Conservation (phyloP, 2,888 invertebrate species). For the Acrocyrtus sp. region DNA sequence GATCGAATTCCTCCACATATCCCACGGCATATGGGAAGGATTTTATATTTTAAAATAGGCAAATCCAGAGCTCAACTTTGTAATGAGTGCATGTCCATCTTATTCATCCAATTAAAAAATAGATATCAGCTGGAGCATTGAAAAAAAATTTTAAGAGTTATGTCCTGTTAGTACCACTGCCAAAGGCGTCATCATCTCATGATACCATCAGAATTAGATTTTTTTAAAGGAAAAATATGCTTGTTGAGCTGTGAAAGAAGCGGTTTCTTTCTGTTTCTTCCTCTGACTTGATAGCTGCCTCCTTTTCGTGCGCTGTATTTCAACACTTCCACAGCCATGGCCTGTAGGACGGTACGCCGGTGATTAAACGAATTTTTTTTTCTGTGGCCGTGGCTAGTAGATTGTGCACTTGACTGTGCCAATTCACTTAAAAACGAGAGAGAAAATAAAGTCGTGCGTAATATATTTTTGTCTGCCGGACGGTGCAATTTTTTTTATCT, state of each 20-base stretch:
- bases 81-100: too few species aligned
- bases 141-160: not conserved
- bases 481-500: too few species aligned
- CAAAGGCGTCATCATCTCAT: constrained; percentile 32
- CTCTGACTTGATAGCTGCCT: not conserved
- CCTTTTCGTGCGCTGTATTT: constrained; percentile 34
- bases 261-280: constrained; percentile 34
- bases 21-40: too few species aligned
- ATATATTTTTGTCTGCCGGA: constrained; percentile 19
- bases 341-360: too few species aligned
- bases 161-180: constrained; percentile 10
- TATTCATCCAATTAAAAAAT: constrained; percentile 30
- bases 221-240: too few species aligned
- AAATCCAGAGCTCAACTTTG: too few species aligned
- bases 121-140: constrained; percentile 20
- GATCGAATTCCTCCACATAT: too few species aligned
- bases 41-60: too few species aligned
- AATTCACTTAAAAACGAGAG: constrained; percentile 13
- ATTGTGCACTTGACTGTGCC: too few species aligned
- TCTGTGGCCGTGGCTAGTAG: not conserved
- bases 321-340: constrained; percentile 29
- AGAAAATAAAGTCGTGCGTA: constrained; percentile 39
- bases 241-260: too few species aligned
- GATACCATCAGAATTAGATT: not conserved
- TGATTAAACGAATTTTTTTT: not conserved